Base-by-base conservation (phyloP, 2,797 vertebrate genomes). In the Euthynnus affinis region DNA sequence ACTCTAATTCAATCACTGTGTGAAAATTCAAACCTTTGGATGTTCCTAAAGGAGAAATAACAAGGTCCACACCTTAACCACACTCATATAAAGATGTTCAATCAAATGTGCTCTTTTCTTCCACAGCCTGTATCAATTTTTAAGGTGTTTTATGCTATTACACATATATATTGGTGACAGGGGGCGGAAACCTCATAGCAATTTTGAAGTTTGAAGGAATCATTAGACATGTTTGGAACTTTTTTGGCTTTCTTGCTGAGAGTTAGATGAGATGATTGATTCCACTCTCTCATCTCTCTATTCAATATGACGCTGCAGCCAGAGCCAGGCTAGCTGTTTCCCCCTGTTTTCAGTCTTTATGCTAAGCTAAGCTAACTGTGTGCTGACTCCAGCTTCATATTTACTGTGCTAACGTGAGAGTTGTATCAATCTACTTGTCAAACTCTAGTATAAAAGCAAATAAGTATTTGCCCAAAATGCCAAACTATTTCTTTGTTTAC, bases 1-100 rank as follows among this genome's bases (percentile, higher is more conserved):
- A 83, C 88, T 75, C 87, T 92, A 92, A 93, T 93, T 93, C 90
- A 94, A 94, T 95, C 93, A 88, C 92, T 93, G 92, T 93, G 92
- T 94, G 93, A 94, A 94, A 93, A 93, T 88, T 67, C 80, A 94
- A 94, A 91, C 92, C 86, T 92, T 80, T 90, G 88, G 77, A 88
- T 64, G 75, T 92, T 85, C 88, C 88, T 77, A 69, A 80, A 88
- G 86, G 87, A 91, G 91, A 79, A 91, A 88, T 80, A 92, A 86
- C 76, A 74, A 80, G 71, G 56, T 73, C 75, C 77, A 88, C 81
- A 83, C 69, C 80, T 80, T n/a, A 78, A 72, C 70, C 69, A 59
- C 74, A 57, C n/a, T 69, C 73, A 78, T 61, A 58, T 23, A 80
- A 55, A 80, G 71, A 74, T 37, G 42, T 78, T 37, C 59, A 71